These are phyloP conservation scores for Hypena proboscidalis DNA, from an alignment of 2,888 invertebrate genomes.

Conservation along the genomic window DNA sequence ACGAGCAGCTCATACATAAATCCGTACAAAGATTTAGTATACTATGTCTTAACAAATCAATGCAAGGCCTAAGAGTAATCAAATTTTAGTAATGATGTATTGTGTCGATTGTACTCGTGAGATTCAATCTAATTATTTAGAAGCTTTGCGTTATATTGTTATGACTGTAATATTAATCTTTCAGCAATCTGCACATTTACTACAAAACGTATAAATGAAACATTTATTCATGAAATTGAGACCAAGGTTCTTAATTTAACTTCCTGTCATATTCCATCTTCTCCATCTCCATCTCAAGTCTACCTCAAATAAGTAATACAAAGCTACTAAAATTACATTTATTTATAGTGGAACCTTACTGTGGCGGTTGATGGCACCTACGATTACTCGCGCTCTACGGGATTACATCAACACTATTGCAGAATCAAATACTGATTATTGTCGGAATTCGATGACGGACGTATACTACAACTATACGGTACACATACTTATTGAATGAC, in stretches of 20 bases:
- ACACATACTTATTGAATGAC: background rate
- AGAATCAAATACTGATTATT: constrained; percentile 27
- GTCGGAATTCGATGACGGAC: constrained; percentile 37
- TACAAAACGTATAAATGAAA: constrained; percentile 26
- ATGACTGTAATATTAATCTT: no score
- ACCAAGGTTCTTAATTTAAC: constrained; percentile 14
- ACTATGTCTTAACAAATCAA: no score
- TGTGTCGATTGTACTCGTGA: no score
- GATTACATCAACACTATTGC: constrained; percentile 28
- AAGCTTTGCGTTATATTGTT: no score
- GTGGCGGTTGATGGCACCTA: constrained; percentile 49
- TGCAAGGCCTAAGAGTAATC: no score
- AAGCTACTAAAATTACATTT: constrained; percentile 24
- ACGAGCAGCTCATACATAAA: constrained; percentile 21
- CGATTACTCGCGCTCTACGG: constrained; percentile 30
- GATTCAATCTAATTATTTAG: no score
- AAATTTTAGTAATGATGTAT: no score
- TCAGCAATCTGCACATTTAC: constrained; percentile 14
- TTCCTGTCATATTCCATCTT: constrained; percentile 10
- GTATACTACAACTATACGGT: constrained; percentile 3
- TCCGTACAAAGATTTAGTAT: constrained; percentile 13
- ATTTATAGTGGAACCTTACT: constrained; percentile 26
- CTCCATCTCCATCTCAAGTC: background rate
- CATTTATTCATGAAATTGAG: constrained; percentile 14
- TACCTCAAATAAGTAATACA: constrained; percentile 32